phyloP scores from a whole-genome alignment of 2,113 vertebrate species.

The Xyliphius kryptos region DNA sequence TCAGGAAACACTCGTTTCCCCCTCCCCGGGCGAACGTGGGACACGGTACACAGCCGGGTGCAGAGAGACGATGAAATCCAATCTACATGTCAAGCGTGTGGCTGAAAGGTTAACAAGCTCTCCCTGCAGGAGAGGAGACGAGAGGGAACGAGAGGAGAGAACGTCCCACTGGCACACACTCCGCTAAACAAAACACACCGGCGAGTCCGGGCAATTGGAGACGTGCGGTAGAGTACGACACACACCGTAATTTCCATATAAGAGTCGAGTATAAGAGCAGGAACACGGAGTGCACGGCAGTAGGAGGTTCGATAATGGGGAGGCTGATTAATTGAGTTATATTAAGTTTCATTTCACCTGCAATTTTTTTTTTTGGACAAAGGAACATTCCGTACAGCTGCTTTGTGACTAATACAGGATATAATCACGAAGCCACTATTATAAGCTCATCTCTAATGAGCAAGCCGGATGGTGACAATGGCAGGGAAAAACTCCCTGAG shows the following conservation, averaged over 20 bases:
- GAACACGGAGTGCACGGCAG: background rate
- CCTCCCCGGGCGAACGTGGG: no score
- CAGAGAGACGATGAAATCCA: constrained; percentile 62
- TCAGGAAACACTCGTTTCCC: constrained; percentile 58
- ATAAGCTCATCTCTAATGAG: no score
- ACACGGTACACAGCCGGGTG: constrained; percentile 43
- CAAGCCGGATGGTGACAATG: no score
- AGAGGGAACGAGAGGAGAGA: no score
- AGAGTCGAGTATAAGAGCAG: background rate
- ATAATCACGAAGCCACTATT: no score
- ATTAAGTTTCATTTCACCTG: no score
- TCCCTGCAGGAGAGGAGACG: constrained; percentile 33
- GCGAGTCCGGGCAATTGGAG: constrained; percentile 15
- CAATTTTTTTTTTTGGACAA: no score
- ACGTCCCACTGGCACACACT: constrained; percentile 15
- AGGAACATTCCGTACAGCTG: no score
- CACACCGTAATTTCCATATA: background rate
- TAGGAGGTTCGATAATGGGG: constrained; percentile 9
- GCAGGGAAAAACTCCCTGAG: no score
- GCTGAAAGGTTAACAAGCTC: constrained; percentile 40
- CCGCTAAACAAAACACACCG: constrained; percentile 16
- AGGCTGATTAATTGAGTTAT: no score
- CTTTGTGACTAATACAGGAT: no score
- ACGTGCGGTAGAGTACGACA: constrained; percentile 16
- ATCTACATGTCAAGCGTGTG: constrained; percentile 55